These are phyloP conservation scores for Neomorphus geoffroyi DNA, from an alignment of 2,797 vertebrate species.

Conservation along the genomic window DNA sequence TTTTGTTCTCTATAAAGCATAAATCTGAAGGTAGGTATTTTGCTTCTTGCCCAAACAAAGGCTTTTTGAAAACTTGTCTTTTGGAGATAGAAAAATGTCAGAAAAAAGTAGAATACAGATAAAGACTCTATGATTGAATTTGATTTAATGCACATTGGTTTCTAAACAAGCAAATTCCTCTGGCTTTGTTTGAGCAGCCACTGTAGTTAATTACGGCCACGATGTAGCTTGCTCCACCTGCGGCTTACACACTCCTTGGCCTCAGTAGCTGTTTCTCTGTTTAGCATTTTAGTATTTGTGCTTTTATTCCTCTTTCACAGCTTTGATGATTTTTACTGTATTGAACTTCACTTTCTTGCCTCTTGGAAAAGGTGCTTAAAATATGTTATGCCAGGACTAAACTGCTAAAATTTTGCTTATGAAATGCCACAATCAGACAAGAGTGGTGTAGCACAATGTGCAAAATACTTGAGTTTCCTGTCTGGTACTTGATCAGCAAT, in stretches of 20 bases:
- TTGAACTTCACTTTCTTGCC: background rate
- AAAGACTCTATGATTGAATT: background rate
- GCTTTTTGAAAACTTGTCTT: background rate
- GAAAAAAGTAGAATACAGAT: background rate
- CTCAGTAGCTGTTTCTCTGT: background rate
- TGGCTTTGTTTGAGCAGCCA: fast-evolving
- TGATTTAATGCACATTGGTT: background rate
- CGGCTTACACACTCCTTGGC: background rate
- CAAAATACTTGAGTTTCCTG: fast-evolving
- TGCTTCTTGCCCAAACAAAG: background rate
- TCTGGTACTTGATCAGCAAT: fast-evolving
- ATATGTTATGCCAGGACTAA: background rate
- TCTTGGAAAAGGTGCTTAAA: background rate
- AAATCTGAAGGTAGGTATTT: background rate
- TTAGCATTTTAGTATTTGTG: background rate
- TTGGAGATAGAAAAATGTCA: background rate
- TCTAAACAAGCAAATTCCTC: fast-evolving
- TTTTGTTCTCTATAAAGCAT: fast-evolving
- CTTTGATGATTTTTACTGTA: background rate
- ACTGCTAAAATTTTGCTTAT: background rate
- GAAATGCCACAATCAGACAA: background rate
- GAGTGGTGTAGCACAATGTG: background rate
- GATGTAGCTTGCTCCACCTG: background rate
- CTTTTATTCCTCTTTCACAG: background rate
- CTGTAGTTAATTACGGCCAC: background rate